Base-by-base conservation (phyloP, 2,888 invertebrate species). In the Diplazon laetatorius region DNA sequence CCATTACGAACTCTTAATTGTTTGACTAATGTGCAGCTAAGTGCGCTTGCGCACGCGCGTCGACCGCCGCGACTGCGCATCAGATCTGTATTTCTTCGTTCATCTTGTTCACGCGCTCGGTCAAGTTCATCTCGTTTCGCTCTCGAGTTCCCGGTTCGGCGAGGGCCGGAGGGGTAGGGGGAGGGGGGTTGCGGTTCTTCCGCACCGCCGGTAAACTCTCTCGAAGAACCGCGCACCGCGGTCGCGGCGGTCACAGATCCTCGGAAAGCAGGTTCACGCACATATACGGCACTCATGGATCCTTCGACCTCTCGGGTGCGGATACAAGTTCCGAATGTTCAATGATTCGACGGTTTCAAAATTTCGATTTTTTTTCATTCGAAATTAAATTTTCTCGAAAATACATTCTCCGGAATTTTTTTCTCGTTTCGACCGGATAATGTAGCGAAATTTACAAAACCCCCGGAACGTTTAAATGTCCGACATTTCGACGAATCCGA, bases 1-100 rank as follows among this genome's bases (percentile, higher is more conserved):
- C 85, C 88, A 89, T 89, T 90, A 89, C 86, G 83, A 85, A 87
- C 85, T 85, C 89, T 89, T 90, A 89, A 90, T 90, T 90, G 90
- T 90, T 89, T 90, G 87, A 89, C 89, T 90, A 89, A 90, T 89
- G 87, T 83, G 78, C 83, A 77, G 83, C 84, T 83, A 85, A 84
- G 84, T 83, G 85, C 76, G 75, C n/a, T n/a, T n/a, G n/a, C 68
- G 44, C 62, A 25, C 42, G 35, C 48, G 66, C 55, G 46, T 76
- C 76, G 78, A 50, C 63, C 70, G 70, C 69, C 65, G 80, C 78
- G 68, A 76, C 63, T 55, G 48, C 75, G 66, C 59, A 50, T 14
- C 59, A 48, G 63, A 39, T 42, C 22, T 3, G 37, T 22, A 37
- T 14, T 35, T 20, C 5, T 35, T 68, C 39, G 20, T 44, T 25